A percentile compares a stretch with the other conserved stretches of the same genome.
Conservation (phyloP, 2,113 vertebrate species). For the Pluvialis apricaria region DNA sequence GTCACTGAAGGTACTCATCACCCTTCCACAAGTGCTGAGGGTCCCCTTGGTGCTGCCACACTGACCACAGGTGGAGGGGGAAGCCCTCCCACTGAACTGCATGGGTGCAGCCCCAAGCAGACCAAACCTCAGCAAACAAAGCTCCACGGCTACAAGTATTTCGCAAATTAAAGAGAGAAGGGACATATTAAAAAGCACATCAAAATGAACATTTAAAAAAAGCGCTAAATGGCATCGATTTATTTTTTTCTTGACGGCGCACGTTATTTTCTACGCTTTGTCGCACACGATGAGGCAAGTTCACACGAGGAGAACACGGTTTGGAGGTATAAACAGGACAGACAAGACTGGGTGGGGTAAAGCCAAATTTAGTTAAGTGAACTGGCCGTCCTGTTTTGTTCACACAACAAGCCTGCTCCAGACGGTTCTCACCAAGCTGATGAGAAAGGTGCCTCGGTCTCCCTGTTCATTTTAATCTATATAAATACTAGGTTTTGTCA, state of each 20-base stretch:
- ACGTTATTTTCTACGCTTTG: not conserved
- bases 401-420: not conserved
- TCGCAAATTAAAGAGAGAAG: not conserved
- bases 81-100: not conserved
- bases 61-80: not conserved
- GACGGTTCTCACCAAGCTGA: not conserved
- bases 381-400: not conserved
- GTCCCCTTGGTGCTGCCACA: constrained; percentile 28
- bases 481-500: constrained; percentile 2
- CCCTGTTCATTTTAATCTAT: not conserved
- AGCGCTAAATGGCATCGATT: not conserved
- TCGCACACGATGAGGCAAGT: not conserved
- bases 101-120: not conserved
- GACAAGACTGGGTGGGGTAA: constrained; percentile 35
- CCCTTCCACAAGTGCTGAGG: constrained; percentile 60
- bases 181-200: not conserved
- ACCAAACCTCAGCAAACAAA: not conserved
- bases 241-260: accelerated
- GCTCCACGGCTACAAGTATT: not conserved
- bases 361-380: constrained; percentile 23
- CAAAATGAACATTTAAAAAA: not conserved
- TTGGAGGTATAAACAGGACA: constrained; percentile 39
- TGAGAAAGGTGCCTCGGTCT: not conserved
- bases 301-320: not conserved
- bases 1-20: constrained; percentile 64